Evolutionary conservation across 2,797 vertebrate species (phyloP).

Genomic region (Carapus acus): DNA sequence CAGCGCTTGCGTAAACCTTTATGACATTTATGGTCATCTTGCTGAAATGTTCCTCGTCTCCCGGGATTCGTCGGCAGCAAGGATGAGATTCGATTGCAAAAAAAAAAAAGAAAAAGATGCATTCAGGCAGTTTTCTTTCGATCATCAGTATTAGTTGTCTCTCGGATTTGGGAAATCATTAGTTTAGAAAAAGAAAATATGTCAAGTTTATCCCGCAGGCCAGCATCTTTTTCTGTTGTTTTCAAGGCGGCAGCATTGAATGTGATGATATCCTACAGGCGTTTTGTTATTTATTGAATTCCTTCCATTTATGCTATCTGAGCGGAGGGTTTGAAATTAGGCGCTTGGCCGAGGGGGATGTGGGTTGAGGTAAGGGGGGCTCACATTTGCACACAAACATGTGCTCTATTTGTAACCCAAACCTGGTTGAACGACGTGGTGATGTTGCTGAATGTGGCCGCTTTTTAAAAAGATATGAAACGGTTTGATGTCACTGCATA

Average conservation of each 20-base stretch:
- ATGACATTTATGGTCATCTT: constrained; percentile 39
- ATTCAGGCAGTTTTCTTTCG: constrained; percentile 50
- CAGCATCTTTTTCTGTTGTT: constrained; percentile 49
- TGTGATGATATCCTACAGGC: constrained; percentile 49
- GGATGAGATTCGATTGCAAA: constrained; percentile 55
- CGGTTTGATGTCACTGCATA: too few species aligned
- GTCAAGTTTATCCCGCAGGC: constrained; percentile 61
- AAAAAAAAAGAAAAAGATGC: constrained; percentile 35
- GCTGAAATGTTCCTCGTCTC: constrained; percentile 21
- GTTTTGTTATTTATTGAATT: constrained; percentile 61
- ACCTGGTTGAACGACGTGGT: constrained; percentile 8
- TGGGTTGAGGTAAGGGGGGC: constrained; percentile 35
- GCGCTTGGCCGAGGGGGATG: too few species aligned
- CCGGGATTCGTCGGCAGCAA: constrained; percentile 42
- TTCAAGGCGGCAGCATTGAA: constrained; percentile 43
- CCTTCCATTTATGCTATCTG: constrained; percentile 49
- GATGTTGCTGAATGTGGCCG: constrained; percentile 19
- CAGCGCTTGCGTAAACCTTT: constrained; percentile 27
- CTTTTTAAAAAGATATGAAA: too few species aligned
- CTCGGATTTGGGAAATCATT: constrained; percentile 51
- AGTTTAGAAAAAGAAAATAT: constrained; percentile 62
- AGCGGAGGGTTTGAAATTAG: too few species aligned
- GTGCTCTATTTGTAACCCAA: constrained; percentile 33
- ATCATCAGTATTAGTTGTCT: constrained; percentile 52
- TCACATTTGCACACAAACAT: constrained; percentile 47